Evolutionary conservation across 1,140 invertebrate species (phyloP).

Genomic region (Oncopodura yosiiana): DNA sequence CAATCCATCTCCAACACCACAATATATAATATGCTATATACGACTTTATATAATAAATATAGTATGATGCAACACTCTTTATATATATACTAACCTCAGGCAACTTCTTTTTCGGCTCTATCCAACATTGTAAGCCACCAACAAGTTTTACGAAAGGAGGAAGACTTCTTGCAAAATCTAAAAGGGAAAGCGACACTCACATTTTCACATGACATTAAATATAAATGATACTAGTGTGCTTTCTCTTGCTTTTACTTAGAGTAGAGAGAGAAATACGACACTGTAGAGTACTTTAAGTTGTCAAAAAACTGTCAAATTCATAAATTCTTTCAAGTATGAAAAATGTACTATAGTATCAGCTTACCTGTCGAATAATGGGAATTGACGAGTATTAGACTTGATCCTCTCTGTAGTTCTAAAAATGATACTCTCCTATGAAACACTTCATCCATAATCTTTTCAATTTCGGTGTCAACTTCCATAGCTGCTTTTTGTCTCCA

Average conservation of each 20-base stretch:
- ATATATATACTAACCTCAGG: slow-evolving; percentile 3
- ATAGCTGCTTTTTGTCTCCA: neutral
- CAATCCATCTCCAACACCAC: too few relatives aligned
- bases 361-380: neutral
- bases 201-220: too few relatives aligned
- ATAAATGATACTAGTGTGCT: slow-evolving; percentile 6
- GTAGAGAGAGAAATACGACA: slow-evolving; percentile 1
- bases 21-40: too few relatives aligned
- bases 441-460: slow-evolving; percentile 1
- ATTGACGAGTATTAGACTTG: neutral
- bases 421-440: neutral
- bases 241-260: slow-evolving; percentile 15
- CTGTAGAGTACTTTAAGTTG: neutral
- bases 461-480: slow-evolving; percentile 5
- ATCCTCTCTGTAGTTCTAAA: neutral
- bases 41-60: neutral
- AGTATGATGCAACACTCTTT: neutral
- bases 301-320: too few relatives aligned
- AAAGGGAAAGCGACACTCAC: slow-evolving; percentile 11
- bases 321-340: too few relatives aligned
- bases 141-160: slow-evolving; percentile 13
- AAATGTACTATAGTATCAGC: neutral
- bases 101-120: slow-evolving; percentile 1
- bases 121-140: slow-evolving; percentile 20
- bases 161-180: slow-evolving; percentile 15